Evolutionary conservation across 1,140 invertebrate species (phyloP).

Genomic region (Helicoverpa armigera): DNA sequence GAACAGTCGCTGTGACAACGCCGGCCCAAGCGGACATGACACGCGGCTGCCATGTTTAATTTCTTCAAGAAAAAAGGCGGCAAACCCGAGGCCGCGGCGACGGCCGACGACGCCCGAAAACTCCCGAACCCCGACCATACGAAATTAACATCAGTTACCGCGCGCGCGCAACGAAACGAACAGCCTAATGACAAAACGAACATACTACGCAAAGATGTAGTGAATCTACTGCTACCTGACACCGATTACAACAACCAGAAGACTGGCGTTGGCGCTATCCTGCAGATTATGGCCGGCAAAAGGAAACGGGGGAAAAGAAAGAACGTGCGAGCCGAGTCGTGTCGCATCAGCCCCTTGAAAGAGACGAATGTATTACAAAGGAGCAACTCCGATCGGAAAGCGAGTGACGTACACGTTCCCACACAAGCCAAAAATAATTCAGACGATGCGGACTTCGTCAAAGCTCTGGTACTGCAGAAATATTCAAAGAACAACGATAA

Average conservation of each 20-base stretch:
- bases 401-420: constrained; percentile 56
- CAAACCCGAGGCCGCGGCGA: constrained; percentile 68
- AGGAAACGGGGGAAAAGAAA: constrained; percentile 65
- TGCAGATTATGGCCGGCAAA: constrained; percentile 79
- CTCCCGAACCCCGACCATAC: constrained; percentile 59
- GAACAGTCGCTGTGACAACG: constrained; percentile 59
- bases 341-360: constrained; percentile 63
- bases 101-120: constrained; percentile 67
- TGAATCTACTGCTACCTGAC: constrained; percentile 77
- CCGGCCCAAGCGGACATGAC: constrained; percentile 64
- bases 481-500: constrained; percentile 73
- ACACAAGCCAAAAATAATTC: constrained; percentile 74
- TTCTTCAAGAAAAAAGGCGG: constrained; percentile 81
- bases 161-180: constrained; percentile 66
- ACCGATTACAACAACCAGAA: constrained; percentile 75
- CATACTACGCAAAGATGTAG: constrained; percentile 78
- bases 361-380: constrained; percentile 64
- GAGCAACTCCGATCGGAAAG: constrained; percentile 59
- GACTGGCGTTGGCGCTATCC: constrained; percentile 71
- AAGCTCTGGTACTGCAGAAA: constrained; percentile 78
- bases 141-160: constrained; percentile 65
- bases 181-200: constrained; percentile 66
- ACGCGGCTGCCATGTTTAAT: constrained; percentile 72
- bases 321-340: constrained; percentile 66
- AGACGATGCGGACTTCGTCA: constrained; percentile 76